Evolutionary conservation across 2,888 invertebrate species (phyloP).

Genomic region (Melikaiella ostensackeni): DNA sequence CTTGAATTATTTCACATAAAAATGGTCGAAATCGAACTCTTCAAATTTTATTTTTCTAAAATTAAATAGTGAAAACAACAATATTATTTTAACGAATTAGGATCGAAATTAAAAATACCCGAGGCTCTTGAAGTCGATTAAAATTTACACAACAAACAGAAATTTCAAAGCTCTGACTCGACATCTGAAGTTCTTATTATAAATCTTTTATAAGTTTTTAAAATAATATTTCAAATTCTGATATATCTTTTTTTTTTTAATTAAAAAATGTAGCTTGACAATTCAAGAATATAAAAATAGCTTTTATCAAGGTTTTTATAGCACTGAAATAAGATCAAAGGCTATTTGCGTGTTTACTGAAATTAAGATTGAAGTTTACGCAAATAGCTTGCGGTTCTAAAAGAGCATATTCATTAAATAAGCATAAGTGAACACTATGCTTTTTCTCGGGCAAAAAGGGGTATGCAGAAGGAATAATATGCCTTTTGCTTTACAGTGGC

Average conservation of each 20-base stretch:
- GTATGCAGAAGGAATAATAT: neutral
- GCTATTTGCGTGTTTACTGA: slow-evolving; percentile 1
- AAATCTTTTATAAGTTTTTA: neutral
- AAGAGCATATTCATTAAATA: slow-evolving; percentile 12
- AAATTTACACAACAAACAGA: neutral
- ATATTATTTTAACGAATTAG: neutral
- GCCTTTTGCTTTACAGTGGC: neutral
- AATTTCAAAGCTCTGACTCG: neutral
- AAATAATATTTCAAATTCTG: neutral
- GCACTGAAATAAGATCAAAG: neutral
- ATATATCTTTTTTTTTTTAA: neutral
- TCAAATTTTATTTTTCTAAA: neutral
- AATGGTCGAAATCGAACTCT: neutral
- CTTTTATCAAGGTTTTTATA: neutral
- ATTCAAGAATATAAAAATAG: neutral
- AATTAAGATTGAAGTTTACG: neutral
- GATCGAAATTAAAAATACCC: neutral
- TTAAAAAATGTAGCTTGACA: neutral
- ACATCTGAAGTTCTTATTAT: neutral
- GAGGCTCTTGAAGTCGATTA: neutral
- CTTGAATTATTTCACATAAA: neutral
- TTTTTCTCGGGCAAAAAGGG: neutral
- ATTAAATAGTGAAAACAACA: neutral
- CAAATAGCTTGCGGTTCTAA: neutral
- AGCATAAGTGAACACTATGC: slow-evolving; percentile 3